Evolutionary conservation across 2,797 vertebrate species (phyloP).

Genomic region (Eulemur mongoz): DNA sequence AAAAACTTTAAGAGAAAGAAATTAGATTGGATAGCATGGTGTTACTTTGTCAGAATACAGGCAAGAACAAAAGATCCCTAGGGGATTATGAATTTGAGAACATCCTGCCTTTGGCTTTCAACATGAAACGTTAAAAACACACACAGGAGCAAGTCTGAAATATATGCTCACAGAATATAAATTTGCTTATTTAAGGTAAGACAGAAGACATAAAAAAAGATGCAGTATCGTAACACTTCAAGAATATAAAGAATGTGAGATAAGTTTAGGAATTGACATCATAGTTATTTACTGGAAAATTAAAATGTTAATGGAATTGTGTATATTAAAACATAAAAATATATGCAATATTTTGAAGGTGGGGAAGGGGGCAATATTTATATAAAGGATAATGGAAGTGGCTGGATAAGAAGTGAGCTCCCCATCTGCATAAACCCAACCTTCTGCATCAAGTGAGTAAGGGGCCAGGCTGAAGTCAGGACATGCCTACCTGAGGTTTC

Average conservation of each 20-base stretch:
- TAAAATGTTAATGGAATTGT: background rate
- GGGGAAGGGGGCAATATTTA: background rate
- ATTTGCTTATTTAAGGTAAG: constrained; percentile 17
- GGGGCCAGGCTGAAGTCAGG: background rate
- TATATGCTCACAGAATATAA: constrained; percentile 18
- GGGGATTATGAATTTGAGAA: background rate
- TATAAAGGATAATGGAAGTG: background rate
- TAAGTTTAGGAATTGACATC: background rate
- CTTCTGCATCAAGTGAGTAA: background rate
- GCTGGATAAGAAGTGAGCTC: background rate
- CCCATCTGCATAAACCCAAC: too few species aligned
- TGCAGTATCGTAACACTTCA: background rate
- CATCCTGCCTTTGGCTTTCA: constrained; percentile 43
- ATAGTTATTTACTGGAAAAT: background rate
- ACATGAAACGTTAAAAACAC: background rate
- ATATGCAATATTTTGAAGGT: background rate
- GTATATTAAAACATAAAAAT: background rate
- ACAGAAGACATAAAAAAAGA: background rate
- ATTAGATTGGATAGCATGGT: background rate
- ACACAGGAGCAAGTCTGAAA: background rate
- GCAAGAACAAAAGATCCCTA: background rate
- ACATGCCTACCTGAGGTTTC: background rate
- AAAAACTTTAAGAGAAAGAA: constrained; percentile 49
- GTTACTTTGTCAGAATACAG: background rate
- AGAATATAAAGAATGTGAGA: background rate